These are phyloP conservation scores for Okamejei kenojei DNA, from an alignment of 2,797 vertebrate species.

Conservation along the genomic window DNA sequence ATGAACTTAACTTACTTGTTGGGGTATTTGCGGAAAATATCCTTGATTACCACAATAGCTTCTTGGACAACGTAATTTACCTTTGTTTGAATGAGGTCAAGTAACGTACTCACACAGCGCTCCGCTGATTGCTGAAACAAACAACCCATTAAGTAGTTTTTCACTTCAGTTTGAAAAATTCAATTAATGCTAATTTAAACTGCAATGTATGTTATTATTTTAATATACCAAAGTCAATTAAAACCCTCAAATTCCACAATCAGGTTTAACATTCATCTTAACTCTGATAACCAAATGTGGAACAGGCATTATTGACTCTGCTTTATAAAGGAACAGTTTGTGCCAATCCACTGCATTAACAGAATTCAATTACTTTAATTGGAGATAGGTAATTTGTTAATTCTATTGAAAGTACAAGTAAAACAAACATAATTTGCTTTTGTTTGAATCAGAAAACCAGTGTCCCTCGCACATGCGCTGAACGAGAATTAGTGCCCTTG, in stretches of 20 bases:
- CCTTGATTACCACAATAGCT: constrained; percentile 94
- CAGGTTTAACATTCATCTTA: neutral
- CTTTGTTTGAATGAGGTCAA: constrained; percentile 94
- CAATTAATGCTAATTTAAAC: neutral
- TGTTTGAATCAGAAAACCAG: too few species aligned
- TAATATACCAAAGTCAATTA: neutral
- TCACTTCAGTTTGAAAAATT: neutral
- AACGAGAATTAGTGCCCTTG: too few species aligned
- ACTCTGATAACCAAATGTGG: neutral
- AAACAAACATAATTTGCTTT: too few species aligned
- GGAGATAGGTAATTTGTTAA: neutral
- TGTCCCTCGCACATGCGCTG: too few species aligned
- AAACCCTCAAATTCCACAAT: neutral
- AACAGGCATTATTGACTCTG: neutral
- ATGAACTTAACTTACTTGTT: constrained; percentile 81
- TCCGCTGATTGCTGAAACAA: constrained; percentile 82
- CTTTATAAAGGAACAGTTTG: neutral
- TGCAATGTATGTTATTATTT: neutral
- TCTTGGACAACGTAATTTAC: constrained; percentile 97
- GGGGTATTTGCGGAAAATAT: constrained; percentile 98
- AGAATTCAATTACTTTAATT: neutral
- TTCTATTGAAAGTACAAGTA: neutral
- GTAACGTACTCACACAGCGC: constrained; percentile 87
- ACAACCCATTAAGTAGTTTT: neutral
- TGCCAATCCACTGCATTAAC: neutral